These are phyloP conservation scores for Bambusicola thoracicus DNA, from an alignment of 2,113 vertebrate species.

Conservation along the genomic window DNA sequence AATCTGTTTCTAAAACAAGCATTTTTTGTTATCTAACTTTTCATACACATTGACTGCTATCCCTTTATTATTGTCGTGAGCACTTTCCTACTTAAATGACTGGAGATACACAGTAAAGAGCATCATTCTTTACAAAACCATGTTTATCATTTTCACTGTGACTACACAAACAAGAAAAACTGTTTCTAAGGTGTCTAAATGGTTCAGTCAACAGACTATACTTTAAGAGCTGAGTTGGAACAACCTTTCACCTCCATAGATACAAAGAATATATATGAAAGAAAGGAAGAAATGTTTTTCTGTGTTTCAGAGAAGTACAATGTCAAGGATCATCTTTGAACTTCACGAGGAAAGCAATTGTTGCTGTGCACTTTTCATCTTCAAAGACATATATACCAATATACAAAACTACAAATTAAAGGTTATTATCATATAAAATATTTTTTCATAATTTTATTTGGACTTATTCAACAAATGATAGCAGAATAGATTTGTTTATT, in stretches of 20 bases:
- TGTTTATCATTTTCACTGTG: background rate
- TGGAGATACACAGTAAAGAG: background rate
- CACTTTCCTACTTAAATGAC: background rate
- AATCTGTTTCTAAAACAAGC: background rate
- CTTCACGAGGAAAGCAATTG: background rate
- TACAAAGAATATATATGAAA: background rate
- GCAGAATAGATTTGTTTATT: background rate
- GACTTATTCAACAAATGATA: background rate
- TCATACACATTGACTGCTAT: background rate
- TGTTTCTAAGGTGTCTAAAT: background rate
- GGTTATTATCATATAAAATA: background rate
- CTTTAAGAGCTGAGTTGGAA: background rate
- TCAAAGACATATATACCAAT: background rate
- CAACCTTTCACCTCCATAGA: background rate
- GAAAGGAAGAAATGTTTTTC: background rate
- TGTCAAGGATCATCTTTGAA: background rate
- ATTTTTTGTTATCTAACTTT: background rate
- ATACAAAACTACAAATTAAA: background rate
- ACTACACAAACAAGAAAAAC: background rate
- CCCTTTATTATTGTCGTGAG: background rate
- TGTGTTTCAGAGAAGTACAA: background rate
- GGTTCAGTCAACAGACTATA: background rate
- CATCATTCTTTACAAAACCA: background rate
- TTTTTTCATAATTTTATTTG: background rate
- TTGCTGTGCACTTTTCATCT: background rate